Evolutionary conservation across 1,140 invertebrate species (phyloP), one percentile per base, ranked within the genome.

Genomic region (Drosophila mauritiana): DNA sequence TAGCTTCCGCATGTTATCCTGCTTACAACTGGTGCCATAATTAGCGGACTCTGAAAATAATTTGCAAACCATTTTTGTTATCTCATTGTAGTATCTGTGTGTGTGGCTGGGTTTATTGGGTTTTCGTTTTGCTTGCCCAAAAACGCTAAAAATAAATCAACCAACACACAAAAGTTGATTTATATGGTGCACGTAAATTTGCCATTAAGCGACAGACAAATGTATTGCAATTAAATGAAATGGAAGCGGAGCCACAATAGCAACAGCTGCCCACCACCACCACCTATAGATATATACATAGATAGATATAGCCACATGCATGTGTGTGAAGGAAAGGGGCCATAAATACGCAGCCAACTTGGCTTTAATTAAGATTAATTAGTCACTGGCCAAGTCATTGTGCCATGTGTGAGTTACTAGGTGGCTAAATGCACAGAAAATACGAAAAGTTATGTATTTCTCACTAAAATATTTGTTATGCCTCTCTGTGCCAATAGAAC

Each of bases 311-410:
- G 10, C 36, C 15, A 25, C 1, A 27, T 17, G 48, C 17, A 4
- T 22, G 40, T 36, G 46, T 45, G 43, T 22, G 59, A 10, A 31
- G 31, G 25, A 12, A 43, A 25, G 51, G 64, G 59, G 34, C 56
- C 53, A 64, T 84, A 70, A 80, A 82, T 74, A 67, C 61, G 65
- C 59, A 57, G 58, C 55, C 43, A 49, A 80, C 64, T 64, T 76
- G 64, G 74, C 79, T 88, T 88, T 88, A 88, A 88, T 88, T 88
- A 88, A 88, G 83, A 88, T 88, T 88, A 88, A 88, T 88, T 88
- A 86, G 63, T 70, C 68, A 55, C 84, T 63, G 45, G 64, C 74
- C 73, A 69, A 68, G 68, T 22, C 42, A 49, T 43, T 56, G 57
- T 53, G 36, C 52, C 67, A 46, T 39, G 51, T 64, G 52, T 76